Conservation (phyloP, 2,888 invertebrate species). For the Noctua comes region DNA sequence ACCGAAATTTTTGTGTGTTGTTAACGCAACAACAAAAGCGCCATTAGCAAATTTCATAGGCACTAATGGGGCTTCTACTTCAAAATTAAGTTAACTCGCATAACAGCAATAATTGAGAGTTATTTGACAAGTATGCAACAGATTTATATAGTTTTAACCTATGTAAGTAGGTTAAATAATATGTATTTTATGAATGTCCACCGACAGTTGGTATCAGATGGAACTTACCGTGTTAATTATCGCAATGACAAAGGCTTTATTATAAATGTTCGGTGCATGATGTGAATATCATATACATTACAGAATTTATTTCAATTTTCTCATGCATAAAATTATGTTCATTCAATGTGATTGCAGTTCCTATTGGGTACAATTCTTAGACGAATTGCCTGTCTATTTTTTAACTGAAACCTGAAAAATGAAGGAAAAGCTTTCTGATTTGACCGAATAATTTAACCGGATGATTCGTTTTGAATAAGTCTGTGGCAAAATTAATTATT, state of each 20-base stretch:
- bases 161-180: conserved; percentile 1
- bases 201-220: conserved; percentile 69
- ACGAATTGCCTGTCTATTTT: not conserved
- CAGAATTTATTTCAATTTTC: conserved; percentile 36
- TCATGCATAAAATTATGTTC: conserved; percentile 39
- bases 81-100: conserved; percentile 2
- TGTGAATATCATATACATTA: conserved; percentile 26
- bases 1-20: not conserved
- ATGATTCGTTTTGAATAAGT: not conserved
- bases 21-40: not conserved
- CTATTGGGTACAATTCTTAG: not conserved
- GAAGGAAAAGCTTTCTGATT: not conserved
- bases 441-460: not conserved
- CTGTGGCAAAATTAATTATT: not conserved
- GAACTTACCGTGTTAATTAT: conserved; percentile 74
- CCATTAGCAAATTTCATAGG: not conserved
- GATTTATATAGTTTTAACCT: not conserved
- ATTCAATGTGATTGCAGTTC: conserved; percentile 10
- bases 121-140: conserved; percentile 7
- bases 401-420: not conserved
- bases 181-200: conserved; percentile 53
- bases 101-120: conserved; percentile 2
- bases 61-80: not conserved
- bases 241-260: conserved; percentile 70
- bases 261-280: conserved; percentile 48